Evolutionary conservation across 2,113 vertebrate species (phyloP).

Genomic region (Trichomycterus rosablanca): DNA sequence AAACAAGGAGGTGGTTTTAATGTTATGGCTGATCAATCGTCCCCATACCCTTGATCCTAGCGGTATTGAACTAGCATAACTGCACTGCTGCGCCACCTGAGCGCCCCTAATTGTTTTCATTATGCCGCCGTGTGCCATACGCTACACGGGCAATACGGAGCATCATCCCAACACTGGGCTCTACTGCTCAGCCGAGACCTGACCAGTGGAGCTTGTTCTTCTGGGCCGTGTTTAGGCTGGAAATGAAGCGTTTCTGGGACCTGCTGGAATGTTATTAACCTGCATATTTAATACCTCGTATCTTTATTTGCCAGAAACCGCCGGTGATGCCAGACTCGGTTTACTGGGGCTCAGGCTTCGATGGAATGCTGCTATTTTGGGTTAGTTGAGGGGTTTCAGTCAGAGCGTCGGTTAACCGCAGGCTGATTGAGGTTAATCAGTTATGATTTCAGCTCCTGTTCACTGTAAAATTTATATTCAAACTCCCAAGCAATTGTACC

Average conservation of each 20-base stretch:
- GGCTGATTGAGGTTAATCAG: too few species aligned
- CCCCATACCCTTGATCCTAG: too few species aligned
- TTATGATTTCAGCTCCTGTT: too few species aligned
- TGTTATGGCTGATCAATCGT: too few species aligned
- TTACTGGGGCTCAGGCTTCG: not conserved
- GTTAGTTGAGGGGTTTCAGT: too few species aligned
- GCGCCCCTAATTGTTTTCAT: too few species aligned
- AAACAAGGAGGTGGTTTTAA: too few species aligned
- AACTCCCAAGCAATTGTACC: too few species aligned
- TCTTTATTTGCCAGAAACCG: conserved; percentile 4
- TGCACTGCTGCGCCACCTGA: too few species aligned
- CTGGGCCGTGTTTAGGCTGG: conserved; percentile 4
- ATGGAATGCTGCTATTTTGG: not conserved
- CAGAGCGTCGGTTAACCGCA: too few species aligned
- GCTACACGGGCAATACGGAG: not conserved
- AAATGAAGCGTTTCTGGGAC: conserved; percentile 1
- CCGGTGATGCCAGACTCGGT: not conserved
- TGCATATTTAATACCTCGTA: conserved; percentile 13
- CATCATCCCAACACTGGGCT: not conserved
- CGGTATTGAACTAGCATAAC: conserved; percentile 23
- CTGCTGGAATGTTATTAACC: not conserved
- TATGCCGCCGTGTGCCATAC: too few species aligned
- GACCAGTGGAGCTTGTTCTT: not conserved
- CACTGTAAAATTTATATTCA: too few species aligned
- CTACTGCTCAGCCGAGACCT: not conserved